These are phyloP conservation scores for Lycaon pictus DNA, from an alignment of 2,113 vertebrate species.

Conservation along the genomic window DNA sequence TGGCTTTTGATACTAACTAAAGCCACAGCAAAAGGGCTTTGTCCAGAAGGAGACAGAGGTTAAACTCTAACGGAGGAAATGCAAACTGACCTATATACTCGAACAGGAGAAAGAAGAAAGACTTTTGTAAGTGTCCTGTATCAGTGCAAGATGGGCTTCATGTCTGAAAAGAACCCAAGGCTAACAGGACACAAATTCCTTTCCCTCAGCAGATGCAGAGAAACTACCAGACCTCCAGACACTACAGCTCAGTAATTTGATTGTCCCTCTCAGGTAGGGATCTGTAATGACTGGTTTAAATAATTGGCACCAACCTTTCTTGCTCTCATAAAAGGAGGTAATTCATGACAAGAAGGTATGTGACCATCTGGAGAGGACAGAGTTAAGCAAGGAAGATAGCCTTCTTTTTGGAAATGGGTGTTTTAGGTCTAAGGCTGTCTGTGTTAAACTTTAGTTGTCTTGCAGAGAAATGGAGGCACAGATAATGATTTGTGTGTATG, in stretches of 20 bases:
- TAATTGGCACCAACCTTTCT: neutral
- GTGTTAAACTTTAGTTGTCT: neutral
- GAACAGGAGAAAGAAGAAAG: neutral
- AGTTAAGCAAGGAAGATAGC: neutral
- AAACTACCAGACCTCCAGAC: neutral
- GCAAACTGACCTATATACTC: neutral
- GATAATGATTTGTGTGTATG: neutral
- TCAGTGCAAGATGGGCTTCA: neutral
- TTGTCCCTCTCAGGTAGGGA: neutral
- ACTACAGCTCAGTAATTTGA: neutral
- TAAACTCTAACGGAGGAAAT: neutral
- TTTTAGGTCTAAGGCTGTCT: neutral
- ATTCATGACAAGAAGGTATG: neutral
- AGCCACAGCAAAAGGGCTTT: neutral
- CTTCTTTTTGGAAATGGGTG: neutral
- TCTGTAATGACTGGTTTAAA: neutral
- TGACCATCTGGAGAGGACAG: neutral
- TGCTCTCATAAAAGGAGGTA: neutral
- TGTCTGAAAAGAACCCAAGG: neutral
- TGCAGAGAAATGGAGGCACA: slow-evolving; percentile 5
- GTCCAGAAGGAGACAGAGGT: neutral
- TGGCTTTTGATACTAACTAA: neutral
- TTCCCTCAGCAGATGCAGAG: neutral
- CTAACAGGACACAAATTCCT: neutral
- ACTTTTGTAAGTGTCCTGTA: neutral